Base-by-base conservation (phyloP, 2,888 invertebrate species). In the Nematopogon swammerdamellus region DNA sequence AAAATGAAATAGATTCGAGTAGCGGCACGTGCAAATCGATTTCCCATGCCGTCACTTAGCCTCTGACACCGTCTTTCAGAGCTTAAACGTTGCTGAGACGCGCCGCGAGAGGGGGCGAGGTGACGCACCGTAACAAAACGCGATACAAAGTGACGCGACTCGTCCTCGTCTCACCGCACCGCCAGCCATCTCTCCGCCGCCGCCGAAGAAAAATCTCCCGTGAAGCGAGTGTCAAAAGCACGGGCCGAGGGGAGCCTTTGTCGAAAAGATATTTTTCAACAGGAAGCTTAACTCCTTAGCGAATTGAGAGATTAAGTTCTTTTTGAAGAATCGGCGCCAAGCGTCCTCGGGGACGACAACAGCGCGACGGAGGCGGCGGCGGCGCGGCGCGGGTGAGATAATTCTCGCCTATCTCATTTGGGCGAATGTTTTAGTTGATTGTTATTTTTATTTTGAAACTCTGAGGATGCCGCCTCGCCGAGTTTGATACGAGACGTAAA, bases 261-360 rank as follows among this genome's bases (percentile, higher is more conserved):
- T 76, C 73, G 73, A 68, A 68, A 72, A 73, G 76, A 74, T 76
- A 77, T 79, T 79, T 79, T 79, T 77, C 36, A 14, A 36, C 11
- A 14, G n/a, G 71, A 75, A 73, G 74, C 77, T 79, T 73, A 79
- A 80, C 80, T 80, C 80, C 80, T 80, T 80, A 73, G 77, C 74
- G 79, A 77, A 77, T 80, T 80, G 76, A 72, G 77, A 79, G 80
- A 80, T 80, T 79, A 80, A 76, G 79, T 79, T 71, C 64, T 74
- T 70, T 82, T 83, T 82, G 80, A 82, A 82, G 81, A 82, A 36
- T 36, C 36, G 82, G 80, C 81, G 80, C 80, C 79, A 71, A 79
- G 36, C 4, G 73, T 80, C 81, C 79, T 81, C 67, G 72, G 77
- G 81, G 80, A 70, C 71, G 73, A 79, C n/a, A n/a, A n/a, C n/a